Conservation (phyloP, 2,113 vertebrate genomes). For the Elgaria multicarinata region DNA sequence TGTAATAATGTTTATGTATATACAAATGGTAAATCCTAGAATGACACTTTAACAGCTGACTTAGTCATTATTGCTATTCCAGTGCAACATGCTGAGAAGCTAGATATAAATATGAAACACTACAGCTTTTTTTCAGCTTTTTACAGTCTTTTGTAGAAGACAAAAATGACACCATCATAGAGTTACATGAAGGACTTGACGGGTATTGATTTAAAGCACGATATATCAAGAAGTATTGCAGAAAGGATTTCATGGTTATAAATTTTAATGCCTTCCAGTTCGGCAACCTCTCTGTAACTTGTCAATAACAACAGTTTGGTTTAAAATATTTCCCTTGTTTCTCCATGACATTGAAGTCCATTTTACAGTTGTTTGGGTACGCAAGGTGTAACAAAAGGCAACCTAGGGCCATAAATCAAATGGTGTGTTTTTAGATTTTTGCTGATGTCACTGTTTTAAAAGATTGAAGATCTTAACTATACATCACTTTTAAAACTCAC, state of each 20-base stretch:
- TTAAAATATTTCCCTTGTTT: constrained; percentile 76
- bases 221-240: constrained; percentile 79
- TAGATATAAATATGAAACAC: constrained; percentile 69
- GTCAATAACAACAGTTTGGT: constrained; percentile 76
- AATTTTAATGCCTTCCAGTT: constrained; percentile 82
- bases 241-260: constrained; percentile 83
- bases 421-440: constrained; percentile 39
- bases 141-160: constrained; percentile 68
- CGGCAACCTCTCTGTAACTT: constrained; percentile 76
- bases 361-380: constrained; percentile 49
- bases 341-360: constrained; percentile 58
- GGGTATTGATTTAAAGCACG: constrained; percentile 80
- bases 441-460: background rate
- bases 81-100: constrained; percentile 61
- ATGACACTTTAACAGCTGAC: constrained; percentile 59
- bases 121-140: constrained; percentile 57
- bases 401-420: constrained; percentile 11
- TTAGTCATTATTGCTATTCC: constrained; percentile 57
- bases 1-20: constrained; percentile 47
- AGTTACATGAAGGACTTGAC: constrained; percentile 77
- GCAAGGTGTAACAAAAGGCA: constrained; percentile 51
- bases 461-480: constrained; percentile 1
- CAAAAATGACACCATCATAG: constrained; percentile 76
- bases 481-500: constrained; percentile 13
- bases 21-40: constrained; percentile 60